These are phyloP conservation scores for Eucidaris tribuloides DNA, from an alignment of 35 echinoderm and acorn worm species.

Conservation along the genomic window DNA sequence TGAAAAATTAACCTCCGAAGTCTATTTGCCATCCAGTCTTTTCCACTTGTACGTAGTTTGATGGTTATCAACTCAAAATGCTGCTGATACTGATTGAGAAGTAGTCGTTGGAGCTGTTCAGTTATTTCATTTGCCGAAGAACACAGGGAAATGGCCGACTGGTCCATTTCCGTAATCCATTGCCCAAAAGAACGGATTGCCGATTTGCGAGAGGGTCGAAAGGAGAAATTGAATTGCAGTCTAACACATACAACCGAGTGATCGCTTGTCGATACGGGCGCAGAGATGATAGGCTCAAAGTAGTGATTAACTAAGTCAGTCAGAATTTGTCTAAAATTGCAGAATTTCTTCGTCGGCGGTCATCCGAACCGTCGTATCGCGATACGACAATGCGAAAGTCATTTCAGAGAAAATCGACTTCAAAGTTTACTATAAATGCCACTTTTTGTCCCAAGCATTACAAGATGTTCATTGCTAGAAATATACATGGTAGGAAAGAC, in stretches of 20 bases:
- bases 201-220: not conserved
- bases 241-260: not conserved
- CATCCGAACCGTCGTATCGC: too few species aligned
- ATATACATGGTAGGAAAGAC: too few species aligned
- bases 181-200: not conserved
- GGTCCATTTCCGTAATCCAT: not conserved
- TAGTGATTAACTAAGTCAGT: too few species aligned
- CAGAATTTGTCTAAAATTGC: too few species aligned
- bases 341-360: too few species aligned
- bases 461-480: too few species aligned
- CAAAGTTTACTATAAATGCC: too few species aligned
- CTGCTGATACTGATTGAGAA: not conserved
- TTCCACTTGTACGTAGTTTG: not conserved
- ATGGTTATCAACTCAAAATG: not conserved
- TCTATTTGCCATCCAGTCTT: not conserved
- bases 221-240: too few species aligned
- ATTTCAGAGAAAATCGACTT: too few species aligned
- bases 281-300: too few species aligned
- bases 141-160: not conserved
- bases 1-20: not conserved
- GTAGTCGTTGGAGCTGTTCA: not conserved
- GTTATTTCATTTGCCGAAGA: not conserved
- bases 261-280: not conserved
- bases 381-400: too few species aligned
- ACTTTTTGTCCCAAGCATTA: too few species aligned